Evolutionary conservation across 2,888 invertebrate species (phyloP).

Genomic region (Mellilla xanthometata): DNA sequence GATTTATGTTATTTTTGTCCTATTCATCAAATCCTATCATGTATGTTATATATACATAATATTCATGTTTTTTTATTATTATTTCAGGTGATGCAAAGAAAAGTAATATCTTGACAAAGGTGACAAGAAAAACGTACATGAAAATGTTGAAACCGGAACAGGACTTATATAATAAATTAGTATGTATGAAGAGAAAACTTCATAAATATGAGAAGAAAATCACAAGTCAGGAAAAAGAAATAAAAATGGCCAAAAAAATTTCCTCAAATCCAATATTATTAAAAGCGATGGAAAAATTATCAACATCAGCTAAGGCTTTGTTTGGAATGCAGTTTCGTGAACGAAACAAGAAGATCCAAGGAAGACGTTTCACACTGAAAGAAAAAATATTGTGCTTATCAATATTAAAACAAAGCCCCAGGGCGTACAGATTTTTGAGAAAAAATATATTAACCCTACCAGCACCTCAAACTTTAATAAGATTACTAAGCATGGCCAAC

Average conservation of each 20-base stretch:
- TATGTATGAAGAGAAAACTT: too few species aligned
- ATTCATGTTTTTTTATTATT: too few species aligned
- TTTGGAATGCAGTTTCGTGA: not conserved
- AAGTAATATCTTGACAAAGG: too few species aligned
- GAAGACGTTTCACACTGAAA: not conserved
- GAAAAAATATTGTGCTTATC: not conserved
- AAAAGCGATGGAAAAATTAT: not conserved
- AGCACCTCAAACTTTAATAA: conserved; percentile 22
- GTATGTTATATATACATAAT: too few species aligned
- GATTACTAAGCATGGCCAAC: conserved; percentile 18
- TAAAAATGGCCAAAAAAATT: not conserved
- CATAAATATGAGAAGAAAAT: too few species aligned
- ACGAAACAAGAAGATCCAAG: not conserved
- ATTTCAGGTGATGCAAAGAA: too few species aligned
- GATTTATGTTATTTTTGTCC: too few species aligned
- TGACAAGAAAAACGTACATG: not conserved
- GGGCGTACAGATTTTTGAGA: conserved; percentile 23
- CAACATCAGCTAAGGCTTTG: not conserved
- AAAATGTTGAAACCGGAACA: not conserved
- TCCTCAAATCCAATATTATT: not conserved
- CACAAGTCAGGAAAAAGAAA: too few species aligned
- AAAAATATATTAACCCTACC: conserved; percentile 25
- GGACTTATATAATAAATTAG: too few species aligned
- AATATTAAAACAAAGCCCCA: conserved; percentile 22
- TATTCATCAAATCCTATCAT: too few species aligned